Percentiles rank a stretch among this genome's conserved stretches.
Evolutionary conservation across 1,140 invertebrate species (phyloP).

Genomic region (Microplitis demolitor): DNA sequence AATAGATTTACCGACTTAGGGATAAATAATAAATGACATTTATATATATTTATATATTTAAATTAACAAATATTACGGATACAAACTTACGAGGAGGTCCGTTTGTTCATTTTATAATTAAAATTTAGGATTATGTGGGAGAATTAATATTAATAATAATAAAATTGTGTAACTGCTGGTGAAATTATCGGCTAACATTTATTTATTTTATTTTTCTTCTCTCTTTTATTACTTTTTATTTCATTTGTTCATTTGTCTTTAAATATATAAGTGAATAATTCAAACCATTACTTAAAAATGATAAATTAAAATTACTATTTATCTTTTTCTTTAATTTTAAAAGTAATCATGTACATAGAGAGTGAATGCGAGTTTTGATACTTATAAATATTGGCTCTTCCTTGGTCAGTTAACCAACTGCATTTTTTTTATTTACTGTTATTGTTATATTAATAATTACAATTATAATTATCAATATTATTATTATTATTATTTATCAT

Average conservation of each 20-base stretch:
- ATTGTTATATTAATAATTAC: not conserved
- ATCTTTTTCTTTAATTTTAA: not conserved
- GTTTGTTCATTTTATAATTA: constrained; percentile 1
- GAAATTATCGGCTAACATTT: constrained; percentile 16
- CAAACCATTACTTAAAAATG: constrained; percentile 11
- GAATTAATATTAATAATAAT: constrained; percentile 12
- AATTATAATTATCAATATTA: not conserved
- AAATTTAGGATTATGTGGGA: not conserved
- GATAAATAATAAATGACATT: no score
- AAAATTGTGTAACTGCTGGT: constrained; percentile 9
- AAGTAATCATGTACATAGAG: constrained; percentile 12
- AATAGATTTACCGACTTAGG: no score
- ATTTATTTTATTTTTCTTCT: constrained; percentile 8
- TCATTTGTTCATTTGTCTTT: not conserved
- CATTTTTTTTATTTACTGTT: not conserved
- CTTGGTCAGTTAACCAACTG: constrained; percentile 18
- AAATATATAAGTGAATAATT: constrained; percentile 15
- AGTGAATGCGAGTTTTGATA: constrained; percentile 16
- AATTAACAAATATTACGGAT: not conserved
- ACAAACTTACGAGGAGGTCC: not conserved
- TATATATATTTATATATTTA: no score
- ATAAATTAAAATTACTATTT: constrained; percentile 21
- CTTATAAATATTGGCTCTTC: constrained; percentile 4
- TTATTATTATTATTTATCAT: no score
- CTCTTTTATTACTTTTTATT: not conserved